Base-by-base conservation (phyloP, 2,113 vertebrate species). In the Pycnonotus jocosus region DNA sequence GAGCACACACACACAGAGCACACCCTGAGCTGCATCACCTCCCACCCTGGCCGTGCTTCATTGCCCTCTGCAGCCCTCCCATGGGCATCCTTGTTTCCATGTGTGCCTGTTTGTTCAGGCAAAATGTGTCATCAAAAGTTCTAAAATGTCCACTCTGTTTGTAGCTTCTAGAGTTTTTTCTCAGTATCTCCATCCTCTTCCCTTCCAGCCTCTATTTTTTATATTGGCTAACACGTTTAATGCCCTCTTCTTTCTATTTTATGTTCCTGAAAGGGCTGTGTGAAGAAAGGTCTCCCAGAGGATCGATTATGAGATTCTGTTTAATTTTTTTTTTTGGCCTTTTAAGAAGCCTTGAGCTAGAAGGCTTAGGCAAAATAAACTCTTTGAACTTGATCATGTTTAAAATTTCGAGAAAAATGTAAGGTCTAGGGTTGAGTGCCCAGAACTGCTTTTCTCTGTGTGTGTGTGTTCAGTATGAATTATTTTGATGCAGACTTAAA, bases 241-340 rank as follows among this genome's bases (percentile, higher is more conserved):
- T 33, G 42, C 21, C 16, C 16, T 12, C 7, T 62, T 86, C n/a
- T 42, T 68, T 56, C 48, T 64, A 10, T 45, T 77, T 70, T 28
- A 33, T 12, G 4, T 77, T 82, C 33, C 53, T 86, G 12, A 12
- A 13, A 81, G 31, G 31, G 18, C 45, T 69, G 9, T 5, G 17
- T 50, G 40, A 83, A 37, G 25, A 86, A 62, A 72, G 11, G 27
- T 84, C 57, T 90, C 88, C 47, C 56, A 44, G 25, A 78, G 47
- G 62, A 74, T 23, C 0, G 0, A 38, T 53, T 81, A 61, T 7
- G 7, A 81, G 47, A n/a, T 83, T 93, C 62, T 78, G 56, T 51
- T 90, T 70, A 25, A 48, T 53, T 86, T 84, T 95, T 81, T 86
- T 84, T 95, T 81, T 28, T 70, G 31, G 17, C 23, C 19, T 81